Percentiles rank a stretch among this genome's conserved stretches.
Evolutionary conservation across 2,113 vertebrate genomes (phyloP).

Genomic region (Apaloderma vittatum): DNA sequence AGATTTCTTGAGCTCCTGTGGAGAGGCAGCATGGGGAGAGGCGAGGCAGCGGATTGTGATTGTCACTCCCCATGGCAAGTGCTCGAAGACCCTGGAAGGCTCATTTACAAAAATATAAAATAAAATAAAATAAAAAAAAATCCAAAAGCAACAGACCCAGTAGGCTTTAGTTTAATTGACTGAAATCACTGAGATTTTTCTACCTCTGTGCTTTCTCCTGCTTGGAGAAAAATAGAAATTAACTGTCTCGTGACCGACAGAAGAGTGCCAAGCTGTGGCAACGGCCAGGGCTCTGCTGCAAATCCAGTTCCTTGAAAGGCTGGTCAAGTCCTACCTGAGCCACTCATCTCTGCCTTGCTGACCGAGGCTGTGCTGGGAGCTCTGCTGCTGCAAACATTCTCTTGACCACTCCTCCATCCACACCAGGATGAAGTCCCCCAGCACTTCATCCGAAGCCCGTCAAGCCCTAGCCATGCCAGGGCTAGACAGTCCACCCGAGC

Average conservation of each 20-base stretch:
- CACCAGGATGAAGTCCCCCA: neutral
- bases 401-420: rapidly evolving
- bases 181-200: neutral
- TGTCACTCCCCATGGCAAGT: constrained; percentile 55
- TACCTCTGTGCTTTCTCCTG: neutral
- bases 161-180: constrained; percentile 37
- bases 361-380: rapidly evolving
- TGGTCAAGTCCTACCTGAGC: neutral
- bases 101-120: constrained; percentile 55
- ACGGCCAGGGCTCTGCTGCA: neutral
- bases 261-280: too few species aligned
- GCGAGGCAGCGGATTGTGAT: constrained; percentile 37
- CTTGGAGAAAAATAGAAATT: neutral
- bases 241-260: rapidly evolving
- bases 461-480: rapidly evolving
- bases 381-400: neutral
- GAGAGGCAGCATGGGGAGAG: constrained; percentile 57
- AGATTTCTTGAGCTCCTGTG: constrained; percentile 54
- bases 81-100: constrained; percentile 53
- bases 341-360: neutral
- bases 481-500: neutral
- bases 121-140: constrained; percentile 16
- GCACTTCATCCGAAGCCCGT: neutral
- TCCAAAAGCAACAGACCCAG: neutral
- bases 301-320: neutral